Conservation (phyloP, 2,888 invertebrate genomes). For the Rhyacophila evoluta region DNA sequence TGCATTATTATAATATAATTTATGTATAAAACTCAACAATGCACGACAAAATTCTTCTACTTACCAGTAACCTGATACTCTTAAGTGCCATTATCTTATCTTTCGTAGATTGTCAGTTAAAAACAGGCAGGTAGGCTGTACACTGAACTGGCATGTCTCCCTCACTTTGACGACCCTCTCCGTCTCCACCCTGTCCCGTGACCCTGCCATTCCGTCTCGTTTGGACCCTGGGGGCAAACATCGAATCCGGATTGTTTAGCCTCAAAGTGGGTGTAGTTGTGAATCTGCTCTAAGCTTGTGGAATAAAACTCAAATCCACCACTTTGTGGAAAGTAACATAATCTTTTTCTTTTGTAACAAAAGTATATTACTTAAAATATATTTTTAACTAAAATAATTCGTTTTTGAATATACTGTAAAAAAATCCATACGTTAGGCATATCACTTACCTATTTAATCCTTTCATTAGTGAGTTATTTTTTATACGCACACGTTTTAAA, state of each 20-base stretch:
- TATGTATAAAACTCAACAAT: no score
- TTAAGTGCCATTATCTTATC: background rate
- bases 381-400: no score
- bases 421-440: no score
- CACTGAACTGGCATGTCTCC: background rate
- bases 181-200: background rate
- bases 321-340: no score
- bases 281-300: background rate
- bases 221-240: constrained; percentile 2
- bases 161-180: constrained; percentile 24
- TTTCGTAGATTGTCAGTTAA: constrained; percentile 13
- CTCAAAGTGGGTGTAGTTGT: background rate
- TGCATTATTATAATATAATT: no score
- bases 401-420: no score
- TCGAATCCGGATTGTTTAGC: background rate
- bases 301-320: no score
- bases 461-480: no score
- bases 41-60: background rate
- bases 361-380: no score
- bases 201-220: background rate
- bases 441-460: no score
- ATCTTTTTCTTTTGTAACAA: no score
- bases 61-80: background rate
- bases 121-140: background rate
- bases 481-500: no score